Conservation (phyloP, 2,113 vertebrate species). For the Triplophysa tibetana region DNA sequence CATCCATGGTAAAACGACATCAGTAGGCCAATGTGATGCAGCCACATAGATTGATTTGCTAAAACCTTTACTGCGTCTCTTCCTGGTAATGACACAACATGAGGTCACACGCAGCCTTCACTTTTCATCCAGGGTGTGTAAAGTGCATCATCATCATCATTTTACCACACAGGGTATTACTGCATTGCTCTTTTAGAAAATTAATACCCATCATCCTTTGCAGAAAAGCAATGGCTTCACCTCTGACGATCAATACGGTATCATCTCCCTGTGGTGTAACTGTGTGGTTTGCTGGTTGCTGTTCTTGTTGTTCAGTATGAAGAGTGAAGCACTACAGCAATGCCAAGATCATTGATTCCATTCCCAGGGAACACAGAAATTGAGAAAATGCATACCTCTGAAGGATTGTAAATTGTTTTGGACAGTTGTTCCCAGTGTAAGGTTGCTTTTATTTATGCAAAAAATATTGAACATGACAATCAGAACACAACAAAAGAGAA, state of each 20-base stretch:
- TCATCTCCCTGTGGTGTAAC: neutral
- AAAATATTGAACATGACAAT: no score
- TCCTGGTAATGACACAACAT: constrained; percentile 9
- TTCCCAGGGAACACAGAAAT: no score
- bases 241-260: constrained; percentile 26
- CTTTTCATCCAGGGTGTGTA: constrained; percentile 54
- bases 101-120: constrained; percentile 24
- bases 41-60: neutral
- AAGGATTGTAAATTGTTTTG: neutral
- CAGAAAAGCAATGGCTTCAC: constrained; percentile 5
- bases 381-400: no score
- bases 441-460: no score
- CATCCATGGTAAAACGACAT: neutral
- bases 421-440: neutral
- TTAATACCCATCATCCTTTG: constrained; percentile 18
- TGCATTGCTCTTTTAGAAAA: constrained; percentile 18
- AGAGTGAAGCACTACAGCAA: no score
- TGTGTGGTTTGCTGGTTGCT: neutral
- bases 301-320: no score
- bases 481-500: neutral
- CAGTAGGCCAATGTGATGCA: neutral
- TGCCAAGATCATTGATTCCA: no score
- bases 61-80: neutral
- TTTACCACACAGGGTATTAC: constrained; percentile 21
- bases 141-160: constrained; percentile 15